Evolutionary conservation across 23 tunicate species (phyloP), one percentile per base, ranked within the genome.

Genomic region (Halocynthia aurantium): DNA sequence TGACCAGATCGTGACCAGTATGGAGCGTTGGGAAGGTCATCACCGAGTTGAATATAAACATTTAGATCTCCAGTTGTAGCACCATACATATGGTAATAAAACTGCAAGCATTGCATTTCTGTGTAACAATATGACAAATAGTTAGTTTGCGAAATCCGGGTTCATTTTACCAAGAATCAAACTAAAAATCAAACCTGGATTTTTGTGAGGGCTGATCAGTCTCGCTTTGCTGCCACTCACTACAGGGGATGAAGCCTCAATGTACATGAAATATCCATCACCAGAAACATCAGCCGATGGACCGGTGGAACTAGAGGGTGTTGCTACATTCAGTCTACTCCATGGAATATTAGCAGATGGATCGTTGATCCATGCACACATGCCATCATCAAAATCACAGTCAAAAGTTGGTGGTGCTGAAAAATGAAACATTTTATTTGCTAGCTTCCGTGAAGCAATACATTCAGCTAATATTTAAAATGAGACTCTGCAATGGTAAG

Each of bases 21-120:
- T 7, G 73, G 81, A 51, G 76, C 4, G 2, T 57, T n/a, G 6
- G 91, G 91, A 15, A 72, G 67, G 0, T 54, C 63, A 50, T 31
- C 19, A 22, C 77, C 72, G 53, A 57, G 50, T 53, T 80, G 65
- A 10, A 82, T 49, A 57, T 81, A 87, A 69, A 87, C 86, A 77
- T 87, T 87, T 62, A 87, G 54, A 6, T 82, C 76, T 8, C 93
- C 93, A 82, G 82, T 87, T 10, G 81, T 56, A n/a, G 56, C 49
- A 31, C 93, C 93, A 60, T 70, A 87, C 93, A 87, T 87, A 72
- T 87, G 93, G 73, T 68, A 82, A 61, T 75, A 76, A 63, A 87
- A 87, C 7, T 15, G 20, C 11, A 87, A 53, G 44, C 93, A 87
- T n/a, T 82, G 67, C 15, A 64, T 8, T 7, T 58, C 83, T 84